These are phyloP conservation scores for Mesaphorura yosii DNA, from an alignment of 1,140 invertebrate species.

Conservation along the genomic window DNA sequence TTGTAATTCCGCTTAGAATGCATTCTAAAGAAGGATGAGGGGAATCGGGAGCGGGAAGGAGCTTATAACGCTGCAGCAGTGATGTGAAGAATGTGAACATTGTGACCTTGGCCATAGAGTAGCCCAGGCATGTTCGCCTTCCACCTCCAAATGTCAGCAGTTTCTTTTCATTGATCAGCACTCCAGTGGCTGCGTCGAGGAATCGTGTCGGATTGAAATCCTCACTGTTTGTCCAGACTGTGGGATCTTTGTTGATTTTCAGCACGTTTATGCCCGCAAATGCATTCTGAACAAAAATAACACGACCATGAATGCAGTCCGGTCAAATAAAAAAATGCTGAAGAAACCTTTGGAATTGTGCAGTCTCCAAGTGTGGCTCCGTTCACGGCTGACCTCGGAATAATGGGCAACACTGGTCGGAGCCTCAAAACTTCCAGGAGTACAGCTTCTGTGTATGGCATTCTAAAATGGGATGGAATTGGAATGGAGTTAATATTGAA, in stretches of 20 bases:
- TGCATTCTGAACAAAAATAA: no score
- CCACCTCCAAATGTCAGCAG: no score
- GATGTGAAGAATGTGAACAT: conserved; percentile 1
- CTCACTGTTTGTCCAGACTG: no score
- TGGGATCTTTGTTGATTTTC: no score
- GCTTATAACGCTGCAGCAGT: neutral
- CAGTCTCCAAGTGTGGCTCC: conserved; percentile 2
- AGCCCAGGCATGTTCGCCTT: conserved; percentile 2
- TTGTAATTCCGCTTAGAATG: neutral
- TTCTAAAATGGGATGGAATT: no score
- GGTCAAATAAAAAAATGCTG: no score
- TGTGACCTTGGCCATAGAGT: neutral
- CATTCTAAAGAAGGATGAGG: neutral
- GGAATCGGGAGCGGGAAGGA: neutral
- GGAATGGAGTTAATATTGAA: no score
- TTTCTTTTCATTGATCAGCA: no score
- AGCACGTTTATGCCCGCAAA: no score
- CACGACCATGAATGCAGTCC: no score
- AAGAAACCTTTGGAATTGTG: conserved; percentile 17
- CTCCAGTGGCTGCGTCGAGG: no score
- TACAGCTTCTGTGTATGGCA: conserved; percentile 66
- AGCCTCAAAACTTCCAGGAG: conserved; percentile 49
- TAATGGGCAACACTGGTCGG: conserved; percentile 10
- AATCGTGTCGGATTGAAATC: no score
- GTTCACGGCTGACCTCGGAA: neutral